Conservation (phyloP, 2,113 vertebrate genomes). For the Megaleporinus macrocephalus region DNA sequence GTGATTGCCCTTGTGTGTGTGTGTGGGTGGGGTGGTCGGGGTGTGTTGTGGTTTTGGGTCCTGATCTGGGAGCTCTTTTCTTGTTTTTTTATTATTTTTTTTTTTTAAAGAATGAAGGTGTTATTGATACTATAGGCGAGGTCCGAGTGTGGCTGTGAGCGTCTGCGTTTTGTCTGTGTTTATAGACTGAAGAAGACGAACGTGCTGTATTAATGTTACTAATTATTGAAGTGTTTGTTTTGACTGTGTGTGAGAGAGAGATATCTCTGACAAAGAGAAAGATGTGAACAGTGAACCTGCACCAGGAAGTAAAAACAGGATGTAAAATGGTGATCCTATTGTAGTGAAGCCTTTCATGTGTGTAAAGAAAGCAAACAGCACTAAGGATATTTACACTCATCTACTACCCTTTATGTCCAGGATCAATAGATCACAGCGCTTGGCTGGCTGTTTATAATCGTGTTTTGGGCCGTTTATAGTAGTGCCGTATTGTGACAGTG, state of each 20-base stretch:
- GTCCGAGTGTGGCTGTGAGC: no score
- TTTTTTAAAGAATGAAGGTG: slow-evolving; percentile 46
- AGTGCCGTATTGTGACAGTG: background rate
- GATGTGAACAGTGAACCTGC: background rate
- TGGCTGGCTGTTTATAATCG: slow-evolving; percentile 11
- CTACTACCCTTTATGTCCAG: slow-evolving; percentile 42
- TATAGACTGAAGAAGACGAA: no score
- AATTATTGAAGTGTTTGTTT: background rate
- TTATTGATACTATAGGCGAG: slow-evolving; percentile 44
- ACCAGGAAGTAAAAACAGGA: background rate
- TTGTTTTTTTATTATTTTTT: slow-evolving; percentile 32
- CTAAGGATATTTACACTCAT: slow-evolving; percentile 5
- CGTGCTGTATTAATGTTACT: background rate
- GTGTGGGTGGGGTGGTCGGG: no score
- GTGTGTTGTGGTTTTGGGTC: background rate
- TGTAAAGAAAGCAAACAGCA: slow-evolving; percentile 41
- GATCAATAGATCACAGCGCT: slow-evolving; percentile 42
- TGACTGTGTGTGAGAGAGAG: background rate
- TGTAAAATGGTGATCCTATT: slow-evolving; percentile 20
- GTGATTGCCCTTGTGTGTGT: background rate
- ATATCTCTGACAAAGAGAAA: background rate
- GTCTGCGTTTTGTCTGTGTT: no score
- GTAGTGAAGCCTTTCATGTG: background rate
- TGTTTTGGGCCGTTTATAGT: slow-evolving; percentile 1
- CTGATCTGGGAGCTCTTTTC: slow-evolving; percentile 7